Conservation (phyloP, 2,113 vertebrate genomes). For the Saccopteryx bilineata region DNA sequence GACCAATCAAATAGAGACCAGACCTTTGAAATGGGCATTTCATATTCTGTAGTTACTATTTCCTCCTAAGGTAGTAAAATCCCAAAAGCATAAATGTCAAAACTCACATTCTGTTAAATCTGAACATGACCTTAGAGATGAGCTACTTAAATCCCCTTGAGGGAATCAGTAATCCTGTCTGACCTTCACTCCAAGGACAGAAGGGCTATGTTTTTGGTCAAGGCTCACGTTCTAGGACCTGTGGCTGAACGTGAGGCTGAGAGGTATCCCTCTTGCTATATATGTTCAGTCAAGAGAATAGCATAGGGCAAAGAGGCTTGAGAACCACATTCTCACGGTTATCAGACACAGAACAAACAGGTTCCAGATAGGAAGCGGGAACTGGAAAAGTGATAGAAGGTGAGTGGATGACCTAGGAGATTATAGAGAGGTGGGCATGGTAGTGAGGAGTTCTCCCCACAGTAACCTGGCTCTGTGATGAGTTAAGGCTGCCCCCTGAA, state of each 20-base stretch:
- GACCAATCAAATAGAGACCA: background rate
- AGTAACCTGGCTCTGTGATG: background rate
- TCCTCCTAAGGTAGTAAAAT: slow-evolving; percentile 7
- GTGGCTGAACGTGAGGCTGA: background rate
- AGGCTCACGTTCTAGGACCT: background rate
- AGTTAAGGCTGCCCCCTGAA: background rate
- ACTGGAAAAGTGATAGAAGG: background rate
- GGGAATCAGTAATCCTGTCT: background rate
- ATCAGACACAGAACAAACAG: background rate
- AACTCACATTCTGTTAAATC: background rate
- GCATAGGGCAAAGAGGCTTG: background rate
- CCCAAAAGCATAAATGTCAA: slow-evolving; percentile 45
- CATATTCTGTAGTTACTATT: slow-evolving; percentile 29
- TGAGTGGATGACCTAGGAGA: background rate
- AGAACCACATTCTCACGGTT: background rate
- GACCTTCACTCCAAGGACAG: background rate
- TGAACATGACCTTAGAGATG: background rate
- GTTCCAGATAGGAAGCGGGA: background rate
- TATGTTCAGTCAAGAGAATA: background rate
- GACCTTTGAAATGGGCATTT: slow-evolving; percentile 16
- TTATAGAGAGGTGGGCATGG: rapidly evolving
- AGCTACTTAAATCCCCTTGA: background rate
- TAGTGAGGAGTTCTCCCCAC: background rate
- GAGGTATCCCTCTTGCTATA: background rate
- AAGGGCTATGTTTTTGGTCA: background rate